Conservation (phyloP, 2,888 invertebrate genomes). For the Tenthredo scrophulariae region DNA sequence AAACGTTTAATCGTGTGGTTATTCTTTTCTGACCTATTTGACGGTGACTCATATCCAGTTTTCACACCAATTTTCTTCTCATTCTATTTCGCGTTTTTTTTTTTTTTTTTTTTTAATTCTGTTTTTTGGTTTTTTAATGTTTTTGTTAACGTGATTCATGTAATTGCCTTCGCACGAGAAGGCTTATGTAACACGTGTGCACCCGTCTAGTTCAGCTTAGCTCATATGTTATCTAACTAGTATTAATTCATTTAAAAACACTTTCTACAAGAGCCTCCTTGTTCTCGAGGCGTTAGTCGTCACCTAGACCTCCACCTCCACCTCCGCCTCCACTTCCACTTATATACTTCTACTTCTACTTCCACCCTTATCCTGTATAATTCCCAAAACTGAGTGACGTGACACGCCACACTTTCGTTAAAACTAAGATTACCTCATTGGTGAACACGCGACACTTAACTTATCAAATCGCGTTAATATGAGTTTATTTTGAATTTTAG, state of each 20-base stretch:
- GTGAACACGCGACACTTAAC: background rate
- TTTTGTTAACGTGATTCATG: background rate
- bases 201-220: background rate
- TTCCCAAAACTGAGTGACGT: background rate
- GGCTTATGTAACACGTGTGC: slow-evolving; percentile 15
- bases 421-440: background rate
- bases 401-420: slow-evolving; percentile 23
- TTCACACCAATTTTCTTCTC: no score
- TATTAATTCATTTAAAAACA: slow-evolving; percentile 42
- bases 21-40: no score
- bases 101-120: background rate
- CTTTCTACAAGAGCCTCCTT: slow-evolving; percentile 41
- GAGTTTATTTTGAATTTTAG: background rate
- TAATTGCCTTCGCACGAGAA: background rate
- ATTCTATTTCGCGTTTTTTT: background rate
- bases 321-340: background rate
- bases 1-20: no score
- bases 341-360: no score
- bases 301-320: background rate
- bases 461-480: background rate
- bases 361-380: slow-evolving; percentile 3
- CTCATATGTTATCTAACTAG: slow-evolving; percentile 30
- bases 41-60: no score
- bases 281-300: slow-evolving; percentile 31
- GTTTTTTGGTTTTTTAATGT: background rate